Evolutionary conservation across 2,113 vertebrate genomes (phyloP).

Genomic region (Mormyrus iriodes): DNA sequence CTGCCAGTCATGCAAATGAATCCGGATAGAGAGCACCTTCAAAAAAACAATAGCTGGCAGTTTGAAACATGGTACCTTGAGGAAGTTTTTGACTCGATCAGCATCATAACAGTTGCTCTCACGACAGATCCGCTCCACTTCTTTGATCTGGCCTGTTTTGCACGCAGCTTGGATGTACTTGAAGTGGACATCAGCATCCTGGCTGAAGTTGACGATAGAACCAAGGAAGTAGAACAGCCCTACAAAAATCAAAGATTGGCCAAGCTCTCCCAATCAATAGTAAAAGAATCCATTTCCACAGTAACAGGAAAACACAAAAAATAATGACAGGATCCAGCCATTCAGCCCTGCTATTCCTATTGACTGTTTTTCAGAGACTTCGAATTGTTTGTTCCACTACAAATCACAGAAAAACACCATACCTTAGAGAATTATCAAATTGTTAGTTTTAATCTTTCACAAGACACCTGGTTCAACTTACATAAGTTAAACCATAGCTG

Average conservation of each 20-base stretch:
- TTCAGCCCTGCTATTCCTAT: neutral
- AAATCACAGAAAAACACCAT: neutral
- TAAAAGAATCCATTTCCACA: neutral
- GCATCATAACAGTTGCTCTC: conserved; percentile 89
- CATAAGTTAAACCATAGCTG: neutral
- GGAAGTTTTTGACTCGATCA: conserved; percentile 85
- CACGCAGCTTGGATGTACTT: conserved; percentile 92
- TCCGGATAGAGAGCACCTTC: neutral
- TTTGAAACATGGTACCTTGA: conserved; percentile 64
- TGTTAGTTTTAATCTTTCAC: neutral
- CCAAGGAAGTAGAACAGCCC: conserved; percentile 91
- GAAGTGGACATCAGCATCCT: conserved; percentile 87
- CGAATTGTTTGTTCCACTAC: neutral
- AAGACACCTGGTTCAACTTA: neutral
- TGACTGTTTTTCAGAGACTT: neutral
- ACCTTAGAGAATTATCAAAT: neutral
- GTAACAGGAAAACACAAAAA: neutral
- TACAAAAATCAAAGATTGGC: conserved; percentile 35
- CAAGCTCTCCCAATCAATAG: neutral
- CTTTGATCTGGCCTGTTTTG: conserved; percentile 90
- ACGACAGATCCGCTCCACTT: conserved; percentile 85
- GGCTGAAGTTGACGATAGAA: conserved; percentile 92
- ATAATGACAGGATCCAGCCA: neutral
- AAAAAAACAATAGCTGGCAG: neutral
- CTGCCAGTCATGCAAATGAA: neutral